These are phyloP conservation scores for Drosophila mauritiana DNA, from an alignment of 1,140 invertebrate species.

Conservation along the genomic window DNA sequence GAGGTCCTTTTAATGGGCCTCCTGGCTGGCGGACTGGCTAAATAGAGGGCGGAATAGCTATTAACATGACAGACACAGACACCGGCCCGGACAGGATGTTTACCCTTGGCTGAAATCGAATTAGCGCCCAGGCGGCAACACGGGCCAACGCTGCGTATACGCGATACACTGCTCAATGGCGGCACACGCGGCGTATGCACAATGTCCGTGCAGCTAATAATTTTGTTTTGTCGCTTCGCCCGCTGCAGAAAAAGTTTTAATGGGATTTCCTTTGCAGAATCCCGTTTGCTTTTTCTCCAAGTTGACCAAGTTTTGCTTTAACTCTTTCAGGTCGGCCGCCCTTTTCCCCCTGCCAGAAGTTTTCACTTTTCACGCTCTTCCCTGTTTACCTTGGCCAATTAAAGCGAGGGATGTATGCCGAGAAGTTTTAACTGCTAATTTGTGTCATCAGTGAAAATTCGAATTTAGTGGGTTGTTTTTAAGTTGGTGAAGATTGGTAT, in stretches of 20 bases:
- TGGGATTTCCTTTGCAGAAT: constrained; percentile 20
- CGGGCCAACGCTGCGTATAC: constrained; percentile 35
- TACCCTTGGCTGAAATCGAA: constrained; percentile 35
- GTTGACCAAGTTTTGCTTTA: constrained; percentile 29
- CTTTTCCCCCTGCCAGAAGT: not conserved
- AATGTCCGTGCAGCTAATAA: constrained; percentile 13
- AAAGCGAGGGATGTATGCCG: constrained; percentile 13
- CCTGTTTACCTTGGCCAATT: constrained; percentile 47
- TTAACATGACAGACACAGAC: constrained; percentile 56
- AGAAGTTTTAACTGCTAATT: constrained; percentile 46
- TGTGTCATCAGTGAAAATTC: constrained; percentile 5
- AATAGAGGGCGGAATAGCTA: constrained; percentile 29
- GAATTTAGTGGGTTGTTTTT: not conserved
- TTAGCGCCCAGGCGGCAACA: constrained; percentile 38
- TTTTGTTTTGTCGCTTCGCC: constrained; percentile 2
- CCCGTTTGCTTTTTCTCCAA: constrained; percentile 17
- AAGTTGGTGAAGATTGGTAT: not conserved
- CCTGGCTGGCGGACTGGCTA: constrained; percentile 11
- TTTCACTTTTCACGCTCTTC: not conserved
- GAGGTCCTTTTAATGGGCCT: constrained; percentile 57
- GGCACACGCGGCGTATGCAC: constrained; percentile 37
- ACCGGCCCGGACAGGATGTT: constrained; percentile 28
- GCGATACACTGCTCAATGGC: constrained; percentile 13
- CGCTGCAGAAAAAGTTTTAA: constrained; percentile 31
- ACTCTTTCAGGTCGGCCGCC: constrained; percentile 25